phyloP scores from a whole-genome alignment of 2,888 invertebrate genomes.

The Junonia oenone region DNA sequence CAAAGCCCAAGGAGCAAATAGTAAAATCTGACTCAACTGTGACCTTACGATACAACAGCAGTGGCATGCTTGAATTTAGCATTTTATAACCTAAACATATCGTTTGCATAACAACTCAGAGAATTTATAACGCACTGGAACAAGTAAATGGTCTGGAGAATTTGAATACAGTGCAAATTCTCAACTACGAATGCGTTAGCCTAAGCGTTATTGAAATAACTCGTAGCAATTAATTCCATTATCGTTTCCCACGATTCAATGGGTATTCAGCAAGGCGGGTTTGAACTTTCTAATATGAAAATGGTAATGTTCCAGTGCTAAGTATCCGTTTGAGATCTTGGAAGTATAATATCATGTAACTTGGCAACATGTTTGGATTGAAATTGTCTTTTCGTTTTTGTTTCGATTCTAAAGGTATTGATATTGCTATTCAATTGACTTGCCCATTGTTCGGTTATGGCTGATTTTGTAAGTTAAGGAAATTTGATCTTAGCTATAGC shows the following conservation, averaged over 20 bases:
- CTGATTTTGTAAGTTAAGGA: too few relatives aligned
- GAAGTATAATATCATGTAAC: background rate
- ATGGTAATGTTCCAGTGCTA: constrained; percentile 12
- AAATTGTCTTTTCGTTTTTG: background rate
- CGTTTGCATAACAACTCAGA: constrained; percentile 8
- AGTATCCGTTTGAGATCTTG: background rate
- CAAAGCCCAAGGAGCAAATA: background rate
- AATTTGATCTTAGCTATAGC: too few relatives aligned
- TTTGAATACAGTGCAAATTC: constrained; percentile 25
- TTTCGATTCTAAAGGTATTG: background rate
- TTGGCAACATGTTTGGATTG: background rate
- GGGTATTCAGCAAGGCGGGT: constrained; percentile 15
- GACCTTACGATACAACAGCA: constrained; percentile 12
- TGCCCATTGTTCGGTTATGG: too few relatives aligned
- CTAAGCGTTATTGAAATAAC: constrained; percentile 27
- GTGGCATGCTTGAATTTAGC: constrained; percentile 17
- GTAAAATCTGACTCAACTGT: constrained; percentile 16
- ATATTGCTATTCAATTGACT: background rate
- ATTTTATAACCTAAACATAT: constrained; percentile 15
- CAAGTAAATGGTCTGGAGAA: constrained; percentile 14
- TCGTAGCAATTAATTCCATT: constrained; percentile 26
- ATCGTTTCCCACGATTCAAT: constrained; percentile 27
- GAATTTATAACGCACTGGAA: constrained; percentile 16
- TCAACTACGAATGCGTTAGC: constrained; percentile 17
- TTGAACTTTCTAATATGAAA: constrained; percentile 24